These are phyloP conservation scores for Panthera leo DNA, from an alignment of 2,113 vertebrate species.

Conservation along the genomic window DNA sequence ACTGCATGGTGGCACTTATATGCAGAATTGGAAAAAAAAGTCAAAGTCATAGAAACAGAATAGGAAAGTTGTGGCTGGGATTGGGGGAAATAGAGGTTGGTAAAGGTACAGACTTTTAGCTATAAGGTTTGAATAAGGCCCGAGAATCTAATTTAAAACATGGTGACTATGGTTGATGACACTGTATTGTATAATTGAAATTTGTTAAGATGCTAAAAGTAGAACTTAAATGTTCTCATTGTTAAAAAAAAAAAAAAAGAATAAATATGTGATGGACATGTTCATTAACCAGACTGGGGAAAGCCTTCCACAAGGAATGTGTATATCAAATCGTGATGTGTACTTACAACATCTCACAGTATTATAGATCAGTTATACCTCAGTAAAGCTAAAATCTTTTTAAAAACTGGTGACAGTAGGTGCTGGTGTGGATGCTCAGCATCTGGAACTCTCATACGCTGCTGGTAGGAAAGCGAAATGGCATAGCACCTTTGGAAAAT, in stretches of 20 bases:
- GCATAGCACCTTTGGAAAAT: not conserved
- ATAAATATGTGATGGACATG: not conserved
- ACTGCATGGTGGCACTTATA: not conserved
- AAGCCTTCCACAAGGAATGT: not conserved
- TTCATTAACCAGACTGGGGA: not conserved
- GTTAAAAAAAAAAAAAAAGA: not conserved
- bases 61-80: not conserved
- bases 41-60: not conserved
- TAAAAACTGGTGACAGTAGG: not conserved
- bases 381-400: too few relatives aligned
- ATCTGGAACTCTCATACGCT: not conserved
- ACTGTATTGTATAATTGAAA: not conserved
- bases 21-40: not conserved
- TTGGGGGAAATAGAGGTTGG: not conserved
- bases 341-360: not conserved
- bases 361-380: too few relatives aligned
- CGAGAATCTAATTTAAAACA: not conserved
- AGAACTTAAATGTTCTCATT: not conserved
- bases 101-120: not conserved
- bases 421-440: not conserved
- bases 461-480: not conserved
- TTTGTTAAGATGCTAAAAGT: not conserved
- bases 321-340: not conserved
- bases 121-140: not conserved
- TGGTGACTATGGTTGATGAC: not conserved